phyloP scores from a whole-genome alignment of 2,888 invertebrate genomes.

The Cantharis lateralis region DNA sequence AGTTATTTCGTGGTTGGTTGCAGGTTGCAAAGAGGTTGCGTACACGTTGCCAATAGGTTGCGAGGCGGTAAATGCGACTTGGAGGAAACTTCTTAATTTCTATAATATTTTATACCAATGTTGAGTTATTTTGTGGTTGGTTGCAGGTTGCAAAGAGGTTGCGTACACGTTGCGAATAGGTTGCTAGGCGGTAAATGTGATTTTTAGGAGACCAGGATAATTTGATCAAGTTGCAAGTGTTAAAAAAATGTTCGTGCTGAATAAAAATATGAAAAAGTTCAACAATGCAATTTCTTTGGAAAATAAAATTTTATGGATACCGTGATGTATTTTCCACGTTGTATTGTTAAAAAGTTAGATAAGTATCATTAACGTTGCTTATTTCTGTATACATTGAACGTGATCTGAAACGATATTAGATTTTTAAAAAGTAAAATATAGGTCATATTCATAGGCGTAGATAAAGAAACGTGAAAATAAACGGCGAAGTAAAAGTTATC shows the following conservation, averaged over 20 bases:
- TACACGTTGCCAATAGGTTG: too few relatives aligned
- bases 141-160: not conserved
- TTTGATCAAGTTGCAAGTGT: not conserved
- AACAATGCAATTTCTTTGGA: not conserved
- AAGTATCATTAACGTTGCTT: not conserved
- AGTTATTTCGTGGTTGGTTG: too few relatives aligned
- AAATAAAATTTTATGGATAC: not conserved
- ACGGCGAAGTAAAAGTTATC: conserved; percentile 18
- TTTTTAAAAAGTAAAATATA: not conserved
- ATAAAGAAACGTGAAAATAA: conserved; percentile 15
- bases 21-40: too few relatives aligned
- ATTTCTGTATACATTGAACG: not conserved
- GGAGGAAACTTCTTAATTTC: too few relatives aligned
- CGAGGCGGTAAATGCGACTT: too few relatives aligned
- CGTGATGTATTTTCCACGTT: not conserved
- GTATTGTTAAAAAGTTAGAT: not conserved
- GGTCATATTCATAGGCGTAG: not conserved
- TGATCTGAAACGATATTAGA: not conserved
- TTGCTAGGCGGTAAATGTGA: not conserved
- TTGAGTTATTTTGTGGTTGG: too few relatives aligned
- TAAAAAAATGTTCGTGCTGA: not conserved
- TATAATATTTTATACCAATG: too few relatives aligned
- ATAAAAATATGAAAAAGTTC: not conserved
- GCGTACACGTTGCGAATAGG: not conserved
- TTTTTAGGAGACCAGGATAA: not conserved